Evolutionary conservation across 2,797 vertebrate species (phyloP).

Genomic region (Sebastes hopkinsi): DNA sequence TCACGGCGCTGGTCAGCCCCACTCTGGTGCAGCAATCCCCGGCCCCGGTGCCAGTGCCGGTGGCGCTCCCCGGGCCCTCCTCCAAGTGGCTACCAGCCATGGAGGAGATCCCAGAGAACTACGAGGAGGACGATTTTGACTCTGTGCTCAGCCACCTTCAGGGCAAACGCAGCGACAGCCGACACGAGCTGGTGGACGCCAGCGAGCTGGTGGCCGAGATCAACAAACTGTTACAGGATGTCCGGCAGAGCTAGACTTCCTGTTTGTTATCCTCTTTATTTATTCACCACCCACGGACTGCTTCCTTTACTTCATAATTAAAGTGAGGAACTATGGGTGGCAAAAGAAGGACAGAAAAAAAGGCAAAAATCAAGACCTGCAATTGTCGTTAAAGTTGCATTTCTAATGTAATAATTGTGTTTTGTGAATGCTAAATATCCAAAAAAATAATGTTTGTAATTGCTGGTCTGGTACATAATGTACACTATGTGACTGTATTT

Average conservation of each 20-base stretch:
- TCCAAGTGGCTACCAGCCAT: slow-evolving; percentile 98
- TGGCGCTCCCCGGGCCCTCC: slow-evolving; percentile 69
- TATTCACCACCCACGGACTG: slow-evolving; percentile 29
- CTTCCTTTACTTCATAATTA: slow-evolving; percentile 37
- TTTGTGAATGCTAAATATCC: slow-evolving; percentile 99
- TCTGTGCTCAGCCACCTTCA: slow-evolving; percentile 93
- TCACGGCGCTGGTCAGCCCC: slow-evolving; percentile 66
- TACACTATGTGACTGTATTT: slow-evolving; percentile 99
- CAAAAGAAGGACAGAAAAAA: slow-evolving; percentile 26
- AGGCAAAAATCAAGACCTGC: slow-evolving; percentile 77
- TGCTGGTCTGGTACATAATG: slow-evolving; percentile 91
- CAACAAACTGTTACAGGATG: slow-evolving; percentile 97
- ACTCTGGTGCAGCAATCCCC: slow-evolving; percentile 57
- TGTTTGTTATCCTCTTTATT: slow-evolving; percentile 27
- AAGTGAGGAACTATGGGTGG: slow-evolving; percentile 54
- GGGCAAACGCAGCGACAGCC: slow-evolving; percentile 87
- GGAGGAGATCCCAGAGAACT: slow-evolving; percentile 99
- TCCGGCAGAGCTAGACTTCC: slow-evolving; percentile 90
- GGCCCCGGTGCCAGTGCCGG: slow-evolving; percentile 31
- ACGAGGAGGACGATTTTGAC: slow-evolving; percentile 97
- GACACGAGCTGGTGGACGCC: slow-evolving; percentile 98
- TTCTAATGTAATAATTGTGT: slow-evolving; percentile 94
- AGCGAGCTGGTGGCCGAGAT: slow-evolving; percentile 98
- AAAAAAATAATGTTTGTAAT: slow-evolving; percentile 90
- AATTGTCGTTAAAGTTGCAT: slow-evolving; percentile 92